Evolutionary conservation across 2,113 vertebrate genomes (phyloP), one percentile per base, ranked within the genome.

Genomic region (Otolemur garnettii): DNA sequence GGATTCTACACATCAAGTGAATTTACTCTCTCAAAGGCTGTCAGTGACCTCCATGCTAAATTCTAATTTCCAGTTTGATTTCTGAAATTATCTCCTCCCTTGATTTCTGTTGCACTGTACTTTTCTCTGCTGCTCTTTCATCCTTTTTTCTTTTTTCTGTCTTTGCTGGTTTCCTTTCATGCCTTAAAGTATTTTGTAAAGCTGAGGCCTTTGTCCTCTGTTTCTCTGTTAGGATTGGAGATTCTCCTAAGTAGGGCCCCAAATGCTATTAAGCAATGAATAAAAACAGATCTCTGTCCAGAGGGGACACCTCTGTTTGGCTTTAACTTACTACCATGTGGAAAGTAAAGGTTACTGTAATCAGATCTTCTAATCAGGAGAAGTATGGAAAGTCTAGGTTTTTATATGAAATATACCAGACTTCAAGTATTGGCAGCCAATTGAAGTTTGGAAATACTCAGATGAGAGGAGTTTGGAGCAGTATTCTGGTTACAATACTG

Each of bases 141-240:
- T 19, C 12, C 45, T 45, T 62, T 19, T 79, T 79, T 26, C 7
- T 74, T 74, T 45, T 1, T 10, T 15, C 82, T 12, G 4, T 59
- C 30, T 90, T 72, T 93, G 22, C 74, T 81, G 68, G 35, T 90
- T 72, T 95, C 55, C 71, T 79, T 45, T 60, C 66, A 45, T 57
- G 33, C 38, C 38, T 82, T 14, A 15, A 45, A 74, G 24, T 81
- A 26, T 86, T 80, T 90, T 81, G 22, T 74, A 55, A 79, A 66
- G 45, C 42, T 15, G 35, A 90, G 80, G 4, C 26, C 66, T 72
- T 66, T 60, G 21, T 59, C 11, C 22, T 68, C 38, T 68, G 17
- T 53, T 96, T 75, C 26, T 17, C 2, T 92, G 71, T 92, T 62
- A 83, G 35, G 24, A 5, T 53, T 93, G 35, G 10, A 79, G 18